Evolutionary conservation across 1,140 invertebrate genomes (phyloP), one percentile per base, ranked within the genome.

Genomic region (Meloidogyne exigua): DNA sequence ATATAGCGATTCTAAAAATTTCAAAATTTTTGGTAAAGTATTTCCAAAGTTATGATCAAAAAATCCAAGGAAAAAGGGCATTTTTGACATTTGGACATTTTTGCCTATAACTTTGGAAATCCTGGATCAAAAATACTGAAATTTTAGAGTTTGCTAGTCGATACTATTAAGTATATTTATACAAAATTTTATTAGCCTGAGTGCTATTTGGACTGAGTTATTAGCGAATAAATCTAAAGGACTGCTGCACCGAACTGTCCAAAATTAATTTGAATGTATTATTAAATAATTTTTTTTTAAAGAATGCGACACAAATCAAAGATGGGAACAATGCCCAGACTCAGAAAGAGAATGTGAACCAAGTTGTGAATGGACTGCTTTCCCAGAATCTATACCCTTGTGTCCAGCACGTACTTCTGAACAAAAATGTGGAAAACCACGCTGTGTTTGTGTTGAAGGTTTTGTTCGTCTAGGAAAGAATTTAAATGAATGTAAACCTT

Each of bases 361-460:
- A 12, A 75, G 68, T 23, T 86, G 85, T 65, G 85, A 86, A 44
- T 86, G 85, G 85, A 86, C 86, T 1, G 68, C 76, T 25, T 83
- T 83, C 68, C 86, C 85, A 3, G 84, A 86, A 68, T 78, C 84
- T 26, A 82, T 85, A 42, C 84, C 84, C 15, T 73, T 72, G 62
- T 86, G 85, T 73, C 77, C 81, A 23, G 84, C 85, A 25, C 68
- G 72, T 42, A 57, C 49, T 57, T 86, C 85, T 68, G 76, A 79
- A 42, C 73, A 77, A 75, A 44, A 36, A 4, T 86, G 85, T 76
- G 86, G 81, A 44, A 64, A 76, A 13, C 79, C 85, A 23, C 72
- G 86, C 13, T 86, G 85, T 76, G 78, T 87, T n/a, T 86, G 85
- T 64, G 74, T 81, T 32, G 84, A 85, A 73, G 84, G 84, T 2